Base-by-base conservation (phyloP, 2,888 invertebrate genomes). In the Epinotia demarniana region DNA sequence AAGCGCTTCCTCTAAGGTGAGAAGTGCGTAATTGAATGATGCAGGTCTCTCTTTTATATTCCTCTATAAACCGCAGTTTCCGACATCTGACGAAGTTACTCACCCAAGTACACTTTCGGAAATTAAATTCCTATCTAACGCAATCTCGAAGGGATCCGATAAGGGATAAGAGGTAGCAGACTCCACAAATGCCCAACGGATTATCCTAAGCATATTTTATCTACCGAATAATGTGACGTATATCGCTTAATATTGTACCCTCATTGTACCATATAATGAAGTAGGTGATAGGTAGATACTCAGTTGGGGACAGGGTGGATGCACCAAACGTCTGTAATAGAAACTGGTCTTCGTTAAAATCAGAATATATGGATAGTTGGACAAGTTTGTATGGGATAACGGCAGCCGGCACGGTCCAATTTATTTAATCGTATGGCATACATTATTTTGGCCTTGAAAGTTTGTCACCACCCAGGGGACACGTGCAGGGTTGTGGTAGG, bases 81-180 rank as follows among this genome's bases (percentile, higher is more conserved):
- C 43, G 57, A 53, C 27, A 23, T 39, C 5, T 46, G 8, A 43
- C 2, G 43, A 43, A 58, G 39, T 68, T 27, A 27, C 23, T 2
- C 1, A 33, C 33, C 9, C 9, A 39, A 62, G 68, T 57, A 63
- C 61, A 67, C 61, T 72, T 71, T 57, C 75, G 75, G 71, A 75
- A 72, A 75, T 75, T 75, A 75, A 75, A 75, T 75, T 72, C 46
- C 46, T 75, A 67, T 72, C 75, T 75, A 61, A 71, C 23, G 66
- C 61, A 72, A 75, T 75, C 67, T 62, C 46, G 43, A 67, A 72
- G 72, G 75, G 75, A 75, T 72, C 12, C 64, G 60, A 66, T 67
- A 72, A 55, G 66, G 75, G 74, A 70, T 70, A 33, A 70, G 75
- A 64, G 75, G 74, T 63, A 63, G 72, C 23, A 67, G 57, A 62